Evolutionary conservation across 2,888 invertebrate species (phyloP).

Genomic region (Tethea ocularis): DNA sequence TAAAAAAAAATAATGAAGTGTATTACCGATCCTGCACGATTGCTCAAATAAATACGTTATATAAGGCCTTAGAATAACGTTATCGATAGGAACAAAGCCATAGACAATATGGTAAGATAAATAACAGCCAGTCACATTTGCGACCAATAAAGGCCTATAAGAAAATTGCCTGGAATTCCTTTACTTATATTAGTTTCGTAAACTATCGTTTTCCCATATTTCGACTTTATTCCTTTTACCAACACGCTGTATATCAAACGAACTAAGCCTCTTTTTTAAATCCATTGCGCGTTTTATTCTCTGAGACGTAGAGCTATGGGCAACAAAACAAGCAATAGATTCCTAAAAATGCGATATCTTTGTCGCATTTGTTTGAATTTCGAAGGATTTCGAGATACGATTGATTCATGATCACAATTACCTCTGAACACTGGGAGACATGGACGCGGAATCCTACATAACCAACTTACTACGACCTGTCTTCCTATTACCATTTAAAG

Average conservation of each 20-base stretch:
- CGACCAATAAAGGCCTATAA: slow-evolving; percentile 59
- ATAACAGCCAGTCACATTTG: slow-evolving; percentile 42
- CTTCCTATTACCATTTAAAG: slow-evolving; percentile 16
- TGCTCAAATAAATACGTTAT: background rate
- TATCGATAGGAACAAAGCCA: background rate
- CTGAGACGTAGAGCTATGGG: slow-evolving; percentile 15
- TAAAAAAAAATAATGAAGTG: background rate
- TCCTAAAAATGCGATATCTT: slow-evolving; percentile 34
- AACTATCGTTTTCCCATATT: slow-evolving; percentile 60
- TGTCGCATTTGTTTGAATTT: slow-evolving; percentile 42
- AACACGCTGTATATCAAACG: slow-evolving; percentile 8
- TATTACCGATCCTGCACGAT: background rate
- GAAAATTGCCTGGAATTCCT: slow-evolving; percentile 56
- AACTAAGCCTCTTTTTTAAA: slow-evolving; percentile 10
- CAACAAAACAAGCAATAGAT: slow-evolving; percentile 41
- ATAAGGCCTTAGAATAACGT: background rate
- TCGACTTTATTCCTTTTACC: slow-evolving; percentile 35
- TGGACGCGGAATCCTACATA: slow-evolving; percentile 41
- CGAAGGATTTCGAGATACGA: slow-evolving; percentile 67
- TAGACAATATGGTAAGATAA: slow-evolving; percentile 19
- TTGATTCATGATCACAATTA: slow-evolving; percentile 81
- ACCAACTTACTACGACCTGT: slow-evolving; percentile 41
- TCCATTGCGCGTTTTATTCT: slow-evolving; percentile 34
- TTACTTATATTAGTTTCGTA: slow-evolving; percentile 59
- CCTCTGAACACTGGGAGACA: slow-evolving; percentile 59